Evolutionary conservation across 64 coral and sea anemone genomes (phyloP).

Genomic region (Stylophora pistillata): DNA sequence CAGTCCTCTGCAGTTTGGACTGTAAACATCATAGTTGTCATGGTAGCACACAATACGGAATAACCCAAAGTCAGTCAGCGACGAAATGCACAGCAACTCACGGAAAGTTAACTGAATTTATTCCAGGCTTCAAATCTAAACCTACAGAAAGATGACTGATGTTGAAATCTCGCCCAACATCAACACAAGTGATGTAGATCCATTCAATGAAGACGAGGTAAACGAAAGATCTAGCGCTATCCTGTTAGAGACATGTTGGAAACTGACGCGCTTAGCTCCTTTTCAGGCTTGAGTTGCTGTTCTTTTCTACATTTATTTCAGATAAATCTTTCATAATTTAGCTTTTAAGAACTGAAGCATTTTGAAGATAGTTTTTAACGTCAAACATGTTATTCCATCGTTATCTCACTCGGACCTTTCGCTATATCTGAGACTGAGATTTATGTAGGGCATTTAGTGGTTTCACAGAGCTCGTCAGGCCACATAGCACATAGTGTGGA

Average conservation of each 20-base stretch:
- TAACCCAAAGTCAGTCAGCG: background rate
- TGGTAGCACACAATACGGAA: background rate
- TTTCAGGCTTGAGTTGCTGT: background rate
- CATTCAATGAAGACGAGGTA: conserved; percentile 76
- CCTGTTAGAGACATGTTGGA: background rate
- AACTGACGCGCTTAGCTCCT: background rate
- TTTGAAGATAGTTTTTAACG: no score
- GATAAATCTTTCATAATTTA: background rate
- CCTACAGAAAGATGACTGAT: background rate
- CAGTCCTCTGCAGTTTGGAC: background rate
- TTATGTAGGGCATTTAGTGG: no score
- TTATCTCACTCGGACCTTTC: no score
- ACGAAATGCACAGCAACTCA: conserved; percentile 27
- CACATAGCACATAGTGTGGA: no score
- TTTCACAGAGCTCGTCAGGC: no score
- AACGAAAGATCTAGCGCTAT: background rate
- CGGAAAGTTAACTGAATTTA: background rate
- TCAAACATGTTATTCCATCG: no score
- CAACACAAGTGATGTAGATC: conserved; percentile 31
- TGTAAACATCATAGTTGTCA: conserved; percentile 50
- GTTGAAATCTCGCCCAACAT: background rate
- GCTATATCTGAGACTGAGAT: no score
- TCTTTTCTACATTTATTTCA: background rate
- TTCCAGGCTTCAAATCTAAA: background rate
- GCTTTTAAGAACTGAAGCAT: background rate